Conservation (phyloP, 2,888 invertebrate species). For the Eumerus sabulonum region DNA sequence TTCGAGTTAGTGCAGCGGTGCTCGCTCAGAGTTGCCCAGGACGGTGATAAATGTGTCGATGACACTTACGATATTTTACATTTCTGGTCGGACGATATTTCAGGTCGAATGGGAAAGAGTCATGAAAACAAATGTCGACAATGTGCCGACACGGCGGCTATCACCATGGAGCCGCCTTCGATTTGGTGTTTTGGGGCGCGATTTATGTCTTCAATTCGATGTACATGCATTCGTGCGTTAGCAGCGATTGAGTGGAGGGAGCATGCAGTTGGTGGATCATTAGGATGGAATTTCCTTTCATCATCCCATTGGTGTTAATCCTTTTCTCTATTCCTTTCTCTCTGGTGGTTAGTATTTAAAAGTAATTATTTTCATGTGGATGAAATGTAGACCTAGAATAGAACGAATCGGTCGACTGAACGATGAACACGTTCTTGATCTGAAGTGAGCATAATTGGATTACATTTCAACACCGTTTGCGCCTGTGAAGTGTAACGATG, state of each 20-base stretch:
- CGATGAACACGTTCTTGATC: too few species aligned
- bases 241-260: neutral
- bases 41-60: slow-evolving; percentile 38
- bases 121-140: slow-evolving; percentile 6
- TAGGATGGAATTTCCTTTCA: slow-evolving; percentile 4
- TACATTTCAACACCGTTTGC: too few species aligned
- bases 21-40: slow-evolving; percentile 4
- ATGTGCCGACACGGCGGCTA: slow-evolving; percentile 8
- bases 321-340: neutral
- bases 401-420: too few species aligned
- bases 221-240: too few species aligned
- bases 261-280: slow-evolving; percentile 6
- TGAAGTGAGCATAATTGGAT: too few species aligned
- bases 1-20: neutral
- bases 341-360: neutral
- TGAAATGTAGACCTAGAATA: too few species aligned
- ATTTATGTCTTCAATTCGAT: slow-evolving; percentile 11
- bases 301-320: slow-evolving; percentile 7
- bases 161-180: slow-evolving; percentile 22
- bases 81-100: slow-evolving; percentile 3
- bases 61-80: slow-evolving; percentile 27
- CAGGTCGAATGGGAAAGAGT: too few species aligned
- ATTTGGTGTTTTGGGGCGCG: neutral
- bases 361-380: too few species aligned
- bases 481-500: too few species aligned